Conservation (phyloP, 2,888 invertebrate species). For the Orthosia cruda region DNA sequence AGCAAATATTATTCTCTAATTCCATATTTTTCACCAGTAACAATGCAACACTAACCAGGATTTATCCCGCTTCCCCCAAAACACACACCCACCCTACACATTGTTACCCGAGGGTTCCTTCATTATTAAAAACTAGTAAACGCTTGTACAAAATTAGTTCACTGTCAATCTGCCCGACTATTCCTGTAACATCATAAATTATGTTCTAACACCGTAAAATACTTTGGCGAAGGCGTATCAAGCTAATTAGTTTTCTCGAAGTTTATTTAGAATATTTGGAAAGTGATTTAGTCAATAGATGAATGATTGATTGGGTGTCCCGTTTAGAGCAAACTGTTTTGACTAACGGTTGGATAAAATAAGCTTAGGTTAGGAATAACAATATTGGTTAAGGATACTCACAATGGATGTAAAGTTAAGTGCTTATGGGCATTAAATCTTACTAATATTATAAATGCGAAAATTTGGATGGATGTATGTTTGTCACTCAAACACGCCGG, state of each 20-base stretch:
- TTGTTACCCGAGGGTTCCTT: slow-evolving; percentile 72
- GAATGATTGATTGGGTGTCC: slow-evolving; percentile 38
- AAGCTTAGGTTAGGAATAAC: neutral
- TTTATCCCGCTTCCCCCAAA: slow-evolving; percentile 1
- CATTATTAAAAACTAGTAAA: slow-evolving; percentile 83
- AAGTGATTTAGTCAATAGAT: slow-evolving; percentile 44
- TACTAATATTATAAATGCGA: no score
- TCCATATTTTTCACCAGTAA: neutral
- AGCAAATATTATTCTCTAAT: no score
- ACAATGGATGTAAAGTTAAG: neutral
- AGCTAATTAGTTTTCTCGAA: slow-evolving; percentile 79
- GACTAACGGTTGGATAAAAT: neutral
- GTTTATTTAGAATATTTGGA: slow-evolving; percentile 66
- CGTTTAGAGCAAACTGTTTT: slow-evolving; percentile 5
- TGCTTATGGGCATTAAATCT: neutral
- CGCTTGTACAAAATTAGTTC: slow-evolving; percentile 84
- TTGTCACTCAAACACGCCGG: no score
- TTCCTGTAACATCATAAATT: slow-evolving; percentile 84
- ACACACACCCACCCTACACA: slow-evolving; percentile 61
- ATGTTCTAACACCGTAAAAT: slow-evolving; percentile 82
- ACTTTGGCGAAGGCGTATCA: slow-evolving; percentile 79
- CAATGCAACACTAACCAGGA: neutral
- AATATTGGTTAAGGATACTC: slow-evolving; percentile 11
- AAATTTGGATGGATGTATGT: no score
- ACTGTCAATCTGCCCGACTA: slow-evolving; percentile 81